Percentiles rank a stretch among this genome's conserved stretches.
phyloP scores from a whole-genome alignment of 2,797 vertebrate genomes.

The Platalea minor region DNA sequence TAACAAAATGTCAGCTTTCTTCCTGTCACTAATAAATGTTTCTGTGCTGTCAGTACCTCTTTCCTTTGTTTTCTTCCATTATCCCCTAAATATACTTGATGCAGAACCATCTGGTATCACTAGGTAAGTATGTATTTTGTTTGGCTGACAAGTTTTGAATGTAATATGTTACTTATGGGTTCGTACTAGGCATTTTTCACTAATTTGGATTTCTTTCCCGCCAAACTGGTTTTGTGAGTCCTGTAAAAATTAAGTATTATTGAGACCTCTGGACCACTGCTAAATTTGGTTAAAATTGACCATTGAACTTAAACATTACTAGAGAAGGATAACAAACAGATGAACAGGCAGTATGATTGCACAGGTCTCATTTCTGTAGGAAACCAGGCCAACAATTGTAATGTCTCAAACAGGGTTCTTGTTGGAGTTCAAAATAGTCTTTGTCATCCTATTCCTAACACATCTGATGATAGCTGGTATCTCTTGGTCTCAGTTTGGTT shows the following conservation, averaged over 20 bases:
- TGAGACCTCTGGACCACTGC: not conserved
- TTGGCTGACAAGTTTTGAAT: not conserved
- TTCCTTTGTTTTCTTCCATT: not conserved
- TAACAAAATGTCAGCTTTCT: not conserved
- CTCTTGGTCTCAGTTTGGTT: not conserved
- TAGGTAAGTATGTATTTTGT: not conserved
- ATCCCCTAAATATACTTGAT: not conserved
- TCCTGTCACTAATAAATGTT: not conserved
- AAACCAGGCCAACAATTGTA: not conserved
- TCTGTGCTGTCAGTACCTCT: not conserved
- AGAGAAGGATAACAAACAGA: not conserved
- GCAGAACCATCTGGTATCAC: not conserved
- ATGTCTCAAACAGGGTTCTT: not conserved
- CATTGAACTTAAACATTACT: not conserved
- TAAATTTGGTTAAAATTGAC: not conserved
- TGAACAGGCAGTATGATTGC: not conserved
- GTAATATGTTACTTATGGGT: not conserved
- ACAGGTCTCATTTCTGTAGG: not conserved
- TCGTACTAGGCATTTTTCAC: not conserved
- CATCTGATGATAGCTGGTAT: not conserved
- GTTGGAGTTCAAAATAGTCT: not conserved
- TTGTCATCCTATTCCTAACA: not conserved
- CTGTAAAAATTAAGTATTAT: not conserved
- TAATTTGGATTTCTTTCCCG: not conserved
- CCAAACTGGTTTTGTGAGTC: not conserved